Evolutionary conservation across 2,888 invertebrate genomes (phyloP).

Genomic region (Epinotia demarniana): DNA sequence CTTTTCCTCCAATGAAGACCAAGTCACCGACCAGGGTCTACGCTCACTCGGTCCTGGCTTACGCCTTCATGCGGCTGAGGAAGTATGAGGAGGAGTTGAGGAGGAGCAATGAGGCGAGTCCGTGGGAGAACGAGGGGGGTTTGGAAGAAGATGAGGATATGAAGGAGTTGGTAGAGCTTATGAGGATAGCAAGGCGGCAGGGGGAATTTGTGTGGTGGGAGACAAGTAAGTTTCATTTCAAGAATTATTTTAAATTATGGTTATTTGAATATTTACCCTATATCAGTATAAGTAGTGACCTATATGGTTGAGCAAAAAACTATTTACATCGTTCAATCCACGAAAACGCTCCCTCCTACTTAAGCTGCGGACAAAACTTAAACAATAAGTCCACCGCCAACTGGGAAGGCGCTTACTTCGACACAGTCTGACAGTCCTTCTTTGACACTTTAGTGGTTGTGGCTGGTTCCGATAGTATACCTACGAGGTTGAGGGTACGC

Average conservation of each 20-base stretch:
- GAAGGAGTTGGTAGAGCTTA: conserved; percentile 61
- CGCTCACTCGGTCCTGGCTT: conserved; percentile 67
- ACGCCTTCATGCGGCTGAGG: conserved; percentile 67
- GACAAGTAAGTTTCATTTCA: conserved; percentile 76
- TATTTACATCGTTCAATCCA: no score
- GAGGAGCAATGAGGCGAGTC: conserved; percentile 59
- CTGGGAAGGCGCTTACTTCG: no score
- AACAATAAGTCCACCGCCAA: no score
- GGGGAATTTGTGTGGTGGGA: conserved; percentile 92
- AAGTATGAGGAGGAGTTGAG: conserved; percentile 65
- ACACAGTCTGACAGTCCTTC: no score
- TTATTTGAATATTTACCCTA: no score
- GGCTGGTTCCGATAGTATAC: no score
- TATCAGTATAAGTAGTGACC: no score
- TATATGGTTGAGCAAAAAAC: no score
- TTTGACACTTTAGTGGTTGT: no score
- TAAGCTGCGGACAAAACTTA: no score
- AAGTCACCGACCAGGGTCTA: conserved; percentile 63
- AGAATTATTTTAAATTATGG: background rate
- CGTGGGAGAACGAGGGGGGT: conserved; percentile 53
- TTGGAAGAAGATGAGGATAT: conserved; percentile 66
- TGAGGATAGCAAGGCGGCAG: conserved; percentile 66
- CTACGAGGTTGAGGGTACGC: no score
- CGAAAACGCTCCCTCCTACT: no score
- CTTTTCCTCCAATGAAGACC: conserved; percentile 65